These are phyloP conservation scores for Halictus rubicundus DNA, from an alignment of 1,140 invertebrate genomes.

Conservation along the genomic window DNA sequence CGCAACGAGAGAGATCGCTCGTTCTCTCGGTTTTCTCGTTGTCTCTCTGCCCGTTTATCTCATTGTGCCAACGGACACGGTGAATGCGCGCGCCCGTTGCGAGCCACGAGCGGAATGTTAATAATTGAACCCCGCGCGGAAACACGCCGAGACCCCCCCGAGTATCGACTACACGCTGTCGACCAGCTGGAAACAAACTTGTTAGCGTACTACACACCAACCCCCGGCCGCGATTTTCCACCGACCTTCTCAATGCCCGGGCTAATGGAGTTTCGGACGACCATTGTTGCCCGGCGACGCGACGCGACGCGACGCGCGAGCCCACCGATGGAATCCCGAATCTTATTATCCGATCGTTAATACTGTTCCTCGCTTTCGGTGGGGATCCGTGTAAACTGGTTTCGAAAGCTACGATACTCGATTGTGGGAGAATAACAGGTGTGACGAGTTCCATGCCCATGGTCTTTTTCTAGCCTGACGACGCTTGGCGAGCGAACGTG, in stretches of 20 bases:
- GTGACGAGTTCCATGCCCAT: background rate
- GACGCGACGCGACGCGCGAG: no score
- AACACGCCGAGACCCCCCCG: background rate
- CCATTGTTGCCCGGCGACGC: background rate
- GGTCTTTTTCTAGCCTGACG: no score
- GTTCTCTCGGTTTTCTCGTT: no score
- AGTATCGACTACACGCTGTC: background rate
- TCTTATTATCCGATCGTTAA: slow-evolving; percentile 4
- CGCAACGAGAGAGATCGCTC: background rate
- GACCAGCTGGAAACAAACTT: slow-evolving; percentile 22
- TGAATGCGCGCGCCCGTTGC: background rate
- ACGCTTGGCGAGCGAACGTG: no score
- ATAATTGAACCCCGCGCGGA: slow-evolving; percentile 30
- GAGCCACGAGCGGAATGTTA: slow-evolving; percentile 26
- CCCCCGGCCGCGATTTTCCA: background rate
- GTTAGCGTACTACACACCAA: slow-evolving; percentile 7
- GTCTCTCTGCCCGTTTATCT: slow-evolving; percentile 14
- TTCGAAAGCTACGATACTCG: background rate
- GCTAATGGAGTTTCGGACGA: slow-evolving; percentile 26
- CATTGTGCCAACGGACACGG: background rate
- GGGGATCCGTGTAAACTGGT: background rate
- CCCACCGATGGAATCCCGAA: background rate
- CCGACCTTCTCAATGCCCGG: background rate
- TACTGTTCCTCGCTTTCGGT: background rate
- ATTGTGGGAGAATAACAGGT: slow-evolving; percentile 6